Base-by-base conservation (phyloP, 2,888 invertebrate species). In the Mythimna ferrago region DNA sequence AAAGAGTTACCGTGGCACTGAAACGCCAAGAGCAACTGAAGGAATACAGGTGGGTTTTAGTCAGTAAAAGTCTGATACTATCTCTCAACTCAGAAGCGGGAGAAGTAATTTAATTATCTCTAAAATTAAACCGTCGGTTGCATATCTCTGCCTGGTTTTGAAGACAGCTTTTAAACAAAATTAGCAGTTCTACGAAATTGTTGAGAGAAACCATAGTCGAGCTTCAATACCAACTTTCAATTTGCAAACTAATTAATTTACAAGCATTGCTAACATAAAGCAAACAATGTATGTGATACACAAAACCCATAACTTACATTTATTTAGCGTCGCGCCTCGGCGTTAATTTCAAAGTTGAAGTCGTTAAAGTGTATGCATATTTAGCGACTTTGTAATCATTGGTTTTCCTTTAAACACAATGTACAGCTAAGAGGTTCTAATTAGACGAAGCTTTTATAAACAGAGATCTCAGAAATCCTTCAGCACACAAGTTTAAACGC, bases 401-500 rank as follows among this genome's bases (percentile, higher is more conserved):
- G 11, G 26, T 41, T 44, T 41, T 35, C 16, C 10, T 48, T 57
- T 32, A 51, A n/a, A 32, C 32, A 32, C 32, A 4, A 32, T 32
- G 32, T 32, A 32, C 32, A 32, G 32, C 32, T 32, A 32, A 61
- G 35, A 67, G 16, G 9, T 19, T 60, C n/a, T 56, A 72, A 77
- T 72, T 71, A 57, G n/a, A 62, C 32, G 14, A 35, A 57, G 44
- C 51, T 21, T 54, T 58, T 56, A 56, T 35, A 16, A 69, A 58
- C 38, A 58, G 48, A 66, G 41, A 54, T 76, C n/a, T 10, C 14
- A 41, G 35, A 67, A 72, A 69, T 66, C 67, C 58, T 56, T 63
- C 66, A 69, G 48, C 58, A 73, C 48, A 79, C 64, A 79, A 70
- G 51, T 64, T 51, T 66, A 16, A 79, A 66, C 66, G 66, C 64